Evolutionary conservation across 2,113 vertebrate species (phyloP).

Genomic region (Anseranas semipalmata): DNA sequence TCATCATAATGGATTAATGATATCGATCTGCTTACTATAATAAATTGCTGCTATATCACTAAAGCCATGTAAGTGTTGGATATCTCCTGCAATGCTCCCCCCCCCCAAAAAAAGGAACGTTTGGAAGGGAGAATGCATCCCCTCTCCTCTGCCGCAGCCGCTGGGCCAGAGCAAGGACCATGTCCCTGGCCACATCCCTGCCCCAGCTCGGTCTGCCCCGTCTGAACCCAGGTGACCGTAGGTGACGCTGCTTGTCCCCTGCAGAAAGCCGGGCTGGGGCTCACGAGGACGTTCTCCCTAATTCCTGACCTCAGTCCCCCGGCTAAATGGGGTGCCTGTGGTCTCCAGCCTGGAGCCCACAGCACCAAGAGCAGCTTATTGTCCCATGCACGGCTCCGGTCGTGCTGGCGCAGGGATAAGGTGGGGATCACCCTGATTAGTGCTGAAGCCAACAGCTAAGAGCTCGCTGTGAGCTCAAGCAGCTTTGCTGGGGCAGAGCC

Average conservation of each 20-base stretch:
- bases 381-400: not conserved
- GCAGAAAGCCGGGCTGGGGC: not conserved
- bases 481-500: not conserved
- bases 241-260: not conserved
- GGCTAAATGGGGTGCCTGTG: not conserved
- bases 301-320: not conserved
- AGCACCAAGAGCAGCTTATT: not conserved
- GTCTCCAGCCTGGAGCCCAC: not conserved
- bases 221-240: not conserved
- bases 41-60: too few species aligned
- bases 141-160: not conserved
- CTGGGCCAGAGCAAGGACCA: not conserved
- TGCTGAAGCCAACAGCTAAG: not conserved
- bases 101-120: not conserved
- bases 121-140: not conserved
- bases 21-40: too few species aligned
- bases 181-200: not conserved
- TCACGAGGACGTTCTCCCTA: not conserved
- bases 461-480: fast-evolving
- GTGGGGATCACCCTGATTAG: not conserved
- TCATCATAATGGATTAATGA: too few species aligned
- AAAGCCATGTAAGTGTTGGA: too few species aligned
- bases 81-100: too few species aligned
- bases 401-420: not conserved
- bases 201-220: not conserved